Conservation (phyloP, 2,113 vertebrate species). For the Meriones unguiculatus region DNA sequence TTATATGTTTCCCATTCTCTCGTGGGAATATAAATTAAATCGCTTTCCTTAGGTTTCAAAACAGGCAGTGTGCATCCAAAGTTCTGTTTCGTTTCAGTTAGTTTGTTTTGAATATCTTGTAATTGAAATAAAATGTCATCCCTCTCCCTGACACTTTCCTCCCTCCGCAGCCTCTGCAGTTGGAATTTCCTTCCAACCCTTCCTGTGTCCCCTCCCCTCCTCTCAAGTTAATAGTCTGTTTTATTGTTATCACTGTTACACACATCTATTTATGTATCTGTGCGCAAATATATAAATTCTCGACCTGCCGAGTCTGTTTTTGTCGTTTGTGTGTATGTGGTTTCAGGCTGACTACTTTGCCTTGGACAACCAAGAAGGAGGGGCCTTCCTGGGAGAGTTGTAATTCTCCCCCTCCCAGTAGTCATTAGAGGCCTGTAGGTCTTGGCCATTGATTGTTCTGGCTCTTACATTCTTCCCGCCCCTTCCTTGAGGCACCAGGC, state of each 20-base stretch:
- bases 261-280: neutral
- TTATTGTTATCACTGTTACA: neutral
- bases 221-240: neutral
- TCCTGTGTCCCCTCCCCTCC: neutral
- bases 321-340: neutral
- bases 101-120: neutral
- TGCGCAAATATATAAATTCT: neutral
- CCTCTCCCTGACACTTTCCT: neutral
- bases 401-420: neutral
- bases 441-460: neutral
- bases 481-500: neutral
- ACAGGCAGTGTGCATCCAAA: no score
- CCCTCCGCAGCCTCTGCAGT: neutral
- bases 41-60: neutral
- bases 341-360: neutral
- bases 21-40: slow-evolving; percentile 2
- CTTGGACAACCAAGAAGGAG: neutral
- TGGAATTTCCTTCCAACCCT: neutral
- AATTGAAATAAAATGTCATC: neutral
- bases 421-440: neutral
- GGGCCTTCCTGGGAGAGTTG: neutral
- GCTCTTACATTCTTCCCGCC: neutral
- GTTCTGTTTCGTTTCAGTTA: no score
- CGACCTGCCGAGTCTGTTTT: neutral
- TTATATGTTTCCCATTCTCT: neutral